Base-by-base conservation (phyloP, 1,140 invertebrate species). In the Lepidurus packardi region DNA sequence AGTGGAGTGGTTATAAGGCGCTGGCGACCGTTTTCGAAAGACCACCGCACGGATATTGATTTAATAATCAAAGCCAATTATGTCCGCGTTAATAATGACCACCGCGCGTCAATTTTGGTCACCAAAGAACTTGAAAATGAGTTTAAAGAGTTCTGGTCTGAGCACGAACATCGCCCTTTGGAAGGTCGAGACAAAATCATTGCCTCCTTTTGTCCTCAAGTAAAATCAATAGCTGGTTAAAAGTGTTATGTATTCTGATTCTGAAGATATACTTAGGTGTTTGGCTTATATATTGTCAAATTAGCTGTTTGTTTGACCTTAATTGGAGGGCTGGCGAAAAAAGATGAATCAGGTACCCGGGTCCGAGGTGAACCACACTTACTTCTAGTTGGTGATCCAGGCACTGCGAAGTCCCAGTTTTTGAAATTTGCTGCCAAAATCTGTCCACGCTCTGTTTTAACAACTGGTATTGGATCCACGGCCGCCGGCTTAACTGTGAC, bases 371-470 rank as follows among this genome's bases (percentile, higher is more conserved):
- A 95, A 82, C 90, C 92, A 9, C 95, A 98, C 87, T 85, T 97
- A 81, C 85, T 98, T 76, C 84, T 98, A 10, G 92, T 97, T 73
- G 95, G 95, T 45, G 95, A 97, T 89, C 95, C 95, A 80, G 94
- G 94, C 87, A 92, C 91, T 21, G 95, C 93, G 21, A 98, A 98
- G 84, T 96, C 94, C 0, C 93, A 96, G 84, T 88, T 98, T 74
- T 86, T 98, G 74, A 90, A 92, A 80, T 91, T 92, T 81, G 92
- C 91, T 1, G 87, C 90, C 2, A 90, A 90, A 84, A 85, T 97
- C 53, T 90, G 90, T 42, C 88, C 91, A 0, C 85, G 94, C 16
- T 92, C 93, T 9, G 92, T 97, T 8, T 86, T 94, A 76, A 96
- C 94, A 3, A 95, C 94, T 16, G 95, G 79, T 24, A 86, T 89